phyloP scores from a whole-genome alignment of 2,888 invertebrate genomes.

The Bruchidius siliquastri region DNA sequence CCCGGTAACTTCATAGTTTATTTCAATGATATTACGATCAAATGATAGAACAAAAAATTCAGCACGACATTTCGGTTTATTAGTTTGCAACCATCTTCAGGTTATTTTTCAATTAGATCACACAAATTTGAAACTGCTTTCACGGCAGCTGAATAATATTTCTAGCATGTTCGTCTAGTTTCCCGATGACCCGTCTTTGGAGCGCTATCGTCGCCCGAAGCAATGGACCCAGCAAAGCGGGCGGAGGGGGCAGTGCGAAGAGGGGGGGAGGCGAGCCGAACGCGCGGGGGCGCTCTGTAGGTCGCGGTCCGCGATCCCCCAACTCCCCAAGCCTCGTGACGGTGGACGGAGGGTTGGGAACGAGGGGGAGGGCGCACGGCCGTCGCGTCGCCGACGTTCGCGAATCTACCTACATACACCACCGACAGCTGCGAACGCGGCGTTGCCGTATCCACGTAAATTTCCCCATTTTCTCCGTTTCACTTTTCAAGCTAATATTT shows the following conservation, averaged over 20 bases:
- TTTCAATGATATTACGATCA: too few species aligned
- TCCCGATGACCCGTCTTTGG: constrained; percentile 4
- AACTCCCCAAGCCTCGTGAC: constrained; percentile 10
- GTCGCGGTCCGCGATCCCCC: constrained; percentile 37
- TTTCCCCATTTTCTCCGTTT: background rate
- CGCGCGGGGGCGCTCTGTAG: constrained; percentile 23
- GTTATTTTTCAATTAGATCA: too few species aligned
- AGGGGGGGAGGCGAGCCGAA: background rate
- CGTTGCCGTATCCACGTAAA: background rate
- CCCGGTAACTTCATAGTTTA: too few species aligned
- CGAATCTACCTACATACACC: constrained; percentile 1
- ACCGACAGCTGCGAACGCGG: background rate
- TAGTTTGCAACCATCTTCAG: too few species aligned
- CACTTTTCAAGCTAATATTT: too few species aligned
- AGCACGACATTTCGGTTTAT: too few species aligned
- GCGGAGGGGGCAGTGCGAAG: background rate
- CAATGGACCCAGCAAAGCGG: background rate
- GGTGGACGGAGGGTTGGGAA: constrained; percentile 10
- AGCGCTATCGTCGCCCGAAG: constrained; percentile 10
- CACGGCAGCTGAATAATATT: too few species aligned
- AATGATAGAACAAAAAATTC: too few species aligned
- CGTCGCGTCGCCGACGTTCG: background rate
- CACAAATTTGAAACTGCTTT: too few species aligned
- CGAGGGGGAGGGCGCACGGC: constrained; percentile 15
- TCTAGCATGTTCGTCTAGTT: background rate